These are phyloP conservation scores for Vicugna pacos DNA, from an alignment of 2,113 vertebrate genomes.

Conservation along the genomic window DNA sequence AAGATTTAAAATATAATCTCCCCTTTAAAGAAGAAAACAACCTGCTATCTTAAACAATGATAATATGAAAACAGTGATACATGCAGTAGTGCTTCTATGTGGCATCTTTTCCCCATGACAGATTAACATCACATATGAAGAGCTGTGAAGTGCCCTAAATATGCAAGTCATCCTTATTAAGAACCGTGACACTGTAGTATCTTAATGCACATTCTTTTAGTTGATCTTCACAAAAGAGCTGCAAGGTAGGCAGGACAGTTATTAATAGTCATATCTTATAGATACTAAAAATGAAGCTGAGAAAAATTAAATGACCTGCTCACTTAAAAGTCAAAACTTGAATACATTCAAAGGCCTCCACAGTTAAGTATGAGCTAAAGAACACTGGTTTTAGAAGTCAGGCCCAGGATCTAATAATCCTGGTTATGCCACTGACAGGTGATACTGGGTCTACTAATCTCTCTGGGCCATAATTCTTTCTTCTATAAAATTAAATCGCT, in stretches of 20 bases:
- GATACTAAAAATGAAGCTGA: constrained; percentile 9
- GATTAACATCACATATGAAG: not conserved
- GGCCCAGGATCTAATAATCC: not conserved
- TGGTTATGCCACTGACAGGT: not conserved
- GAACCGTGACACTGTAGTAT: not conserved
- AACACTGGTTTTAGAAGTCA: not conserved
- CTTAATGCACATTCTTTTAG: constrained; percentile 8
- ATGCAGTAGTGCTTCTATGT: not conserved
- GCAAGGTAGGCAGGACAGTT: not conserved
- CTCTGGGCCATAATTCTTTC: not conserved
- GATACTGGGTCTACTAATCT: not conserved
- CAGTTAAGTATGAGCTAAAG: not conserved
- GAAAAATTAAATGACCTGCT: not conserved
- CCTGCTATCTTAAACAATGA: not conserved
- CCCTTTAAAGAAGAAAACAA: not conserved
- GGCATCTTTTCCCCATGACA: not conserved
- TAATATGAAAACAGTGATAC: not conserved
- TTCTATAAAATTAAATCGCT: not conserved
- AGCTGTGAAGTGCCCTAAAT: not conserved
- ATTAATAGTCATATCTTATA: not conserved
- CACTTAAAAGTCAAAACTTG: not conserved
- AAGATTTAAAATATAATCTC: not conserved
- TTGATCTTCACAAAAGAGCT: not conserved
- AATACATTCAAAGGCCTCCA: not conserved
- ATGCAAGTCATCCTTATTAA: not conserved